Conservation (phyloP, 2,113 vertebrate species). For the Xiphophorus couchianus region DNA sequence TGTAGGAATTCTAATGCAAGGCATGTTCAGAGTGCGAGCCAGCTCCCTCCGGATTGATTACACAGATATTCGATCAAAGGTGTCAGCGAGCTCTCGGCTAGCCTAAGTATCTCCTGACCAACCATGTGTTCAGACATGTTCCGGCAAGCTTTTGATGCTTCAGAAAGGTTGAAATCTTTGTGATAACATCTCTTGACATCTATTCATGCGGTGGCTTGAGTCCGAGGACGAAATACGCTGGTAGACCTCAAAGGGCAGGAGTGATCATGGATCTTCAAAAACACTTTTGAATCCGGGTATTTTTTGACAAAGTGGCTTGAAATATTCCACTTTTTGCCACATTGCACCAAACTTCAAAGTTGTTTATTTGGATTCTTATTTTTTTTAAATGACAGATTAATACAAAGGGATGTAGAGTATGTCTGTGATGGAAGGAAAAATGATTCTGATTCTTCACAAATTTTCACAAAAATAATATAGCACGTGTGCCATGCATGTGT, state of each 20-base stretch:
- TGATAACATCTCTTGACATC: conserved; percentile 70
- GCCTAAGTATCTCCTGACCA: conserved; percentile 54
- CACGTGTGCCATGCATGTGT: too few species aligned
- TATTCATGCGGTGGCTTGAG: conserved; percentile 52
- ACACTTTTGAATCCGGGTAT: conserved; percentile 52
- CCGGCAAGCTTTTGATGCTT: conserved; percentile 61
- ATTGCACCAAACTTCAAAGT: background rate
- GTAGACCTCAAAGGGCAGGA: conserved; percentile 56
- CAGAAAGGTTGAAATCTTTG: conserved; percentile 67
- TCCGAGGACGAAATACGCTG: conserved; percentile 20
- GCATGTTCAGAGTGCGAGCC: conserved; percentile 35
- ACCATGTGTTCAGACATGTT: conserved; percentile 63
- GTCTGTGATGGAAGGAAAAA: too few species aligned
- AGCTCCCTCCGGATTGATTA: conserved; percentile 59
- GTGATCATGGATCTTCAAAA: conserved; percentile 43
- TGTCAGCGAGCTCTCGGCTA: conserved; percentile 39
- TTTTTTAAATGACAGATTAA: background rate
- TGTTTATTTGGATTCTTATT: background rate
- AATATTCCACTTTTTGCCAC: background rate
- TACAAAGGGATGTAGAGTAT: background rate
- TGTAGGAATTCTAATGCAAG: conserved; percentile 57
- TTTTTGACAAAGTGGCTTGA: conserved; percentile 17
- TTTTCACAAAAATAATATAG: too few species aligned
- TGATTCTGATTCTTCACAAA: too few species aligned
- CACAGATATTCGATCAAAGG: conserved; percentile 70